A percentile compares a stretch with the other conserved stretches of the same genome.
These are phyloP conservation scores for Monodelphis domestica DNA, from an alignment of 2,797 vertebrate species.

Conservation along the genomic window DNA sequence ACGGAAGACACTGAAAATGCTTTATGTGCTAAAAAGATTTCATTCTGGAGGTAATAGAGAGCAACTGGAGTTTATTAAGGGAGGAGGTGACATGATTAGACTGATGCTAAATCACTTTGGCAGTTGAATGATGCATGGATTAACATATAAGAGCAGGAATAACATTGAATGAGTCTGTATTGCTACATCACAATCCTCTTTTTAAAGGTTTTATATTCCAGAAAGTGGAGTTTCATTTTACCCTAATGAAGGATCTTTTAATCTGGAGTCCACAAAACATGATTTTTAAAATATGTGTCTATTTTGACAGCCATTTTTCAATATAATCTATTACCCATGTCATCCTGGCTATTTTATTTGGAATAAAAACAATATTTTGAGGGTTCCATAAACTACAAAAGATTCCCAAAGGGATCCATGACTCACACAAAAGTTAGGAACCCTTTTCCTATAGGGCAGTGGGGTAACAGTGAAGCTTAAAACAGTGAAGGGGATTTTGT, in stretches of 20 bases:
- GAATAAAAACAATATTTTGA: background rate
- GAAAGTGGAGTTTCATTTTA: background rate
- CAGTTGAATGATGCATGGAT: background rate
- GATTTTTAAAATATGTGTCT: background rate
- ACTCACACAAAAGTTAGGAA: background rate
- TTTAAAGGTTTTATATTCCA: background rate
- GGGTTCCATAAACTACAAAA: background rate
- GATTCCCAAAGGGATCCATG: background rate
- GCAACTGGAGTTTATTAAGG: background rate
- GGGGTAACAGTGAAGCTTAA: background rate
- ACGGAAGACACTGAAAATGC: background rate
- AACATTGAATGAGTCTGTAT: background rate
- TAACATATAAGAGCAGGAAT: background rate
- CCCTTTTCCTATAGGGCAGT: background rate
- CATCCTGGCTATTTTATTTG: background rate
- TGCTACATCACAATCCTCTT: background rate
- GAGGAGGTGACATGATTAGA: background rate
- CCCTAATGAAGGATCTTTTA: background rate
- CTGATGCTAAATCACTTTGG: background rate
- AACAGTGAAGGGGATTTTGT: background rate
- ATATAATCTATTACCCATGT: background rate
- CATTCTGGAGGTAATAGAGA: background rate
- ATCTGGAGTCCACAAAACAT: background rate
- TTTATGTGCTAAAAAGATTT: background rate
- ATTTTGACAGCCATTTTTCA: background rate